Evolutionary conservation across 2,888 invertebrate genomes (phyloP).

Genomic region (Conomelus anceps): DNA sequence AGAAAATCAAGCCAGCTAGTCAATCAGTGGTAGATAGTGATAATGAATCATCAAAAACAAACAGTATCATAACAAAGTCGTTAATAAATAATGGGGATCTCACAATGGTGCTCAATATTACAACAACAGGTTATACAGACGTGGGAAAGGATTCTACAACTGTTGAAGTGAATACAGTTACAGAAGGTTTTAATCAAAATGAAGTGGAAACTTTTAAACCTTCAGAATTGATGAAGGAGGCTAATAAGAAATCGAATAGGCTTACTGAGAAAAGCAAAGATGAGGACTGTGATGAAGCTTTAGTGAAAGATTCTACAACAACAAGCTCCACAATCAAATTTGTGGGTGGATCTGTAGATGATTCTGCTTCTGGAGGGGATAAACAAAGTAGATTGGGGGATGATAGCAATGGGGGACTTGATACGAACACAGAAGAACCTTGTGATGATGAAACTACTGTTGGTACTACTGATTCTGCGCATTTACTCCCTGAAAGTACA

Average conservation of each 20-base stretch:
- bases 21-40: neutral
- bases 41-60: neutral
- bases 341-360: neutral
- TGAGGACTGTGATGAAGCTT: neutral
- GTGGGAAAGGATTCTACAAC: neutral
- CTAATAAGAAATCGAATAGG: neutral
- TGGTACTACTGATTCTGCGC: neutral
- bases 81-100: neutral
- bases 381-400: too few species aligned
- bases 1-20: conserved; percentile 28
- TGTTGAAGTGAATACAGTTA: neutral
- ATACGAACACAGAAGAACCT: neutral
- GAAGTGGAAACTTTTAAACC: neutral
- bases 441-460: neutral
- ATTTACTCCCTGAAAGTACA: neutral
- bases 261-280: neutral
- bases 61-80: neutral
- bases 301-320: too few species aligned
- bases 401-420: too few species aligned
- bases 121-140: neutral
- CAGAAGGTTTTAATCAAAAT: neutral
- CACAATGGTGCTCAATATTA: neutral
- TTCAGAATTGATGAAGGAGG: neutral
- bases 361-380: neutral
- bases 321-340: neutral